Percentiles rank a stretch among this genome's conserved stretches.
Evolutionary conservation across 1,140 invertebrate genomes (phyloP).

Genomic region (Platorchestia sp.): DNA sequence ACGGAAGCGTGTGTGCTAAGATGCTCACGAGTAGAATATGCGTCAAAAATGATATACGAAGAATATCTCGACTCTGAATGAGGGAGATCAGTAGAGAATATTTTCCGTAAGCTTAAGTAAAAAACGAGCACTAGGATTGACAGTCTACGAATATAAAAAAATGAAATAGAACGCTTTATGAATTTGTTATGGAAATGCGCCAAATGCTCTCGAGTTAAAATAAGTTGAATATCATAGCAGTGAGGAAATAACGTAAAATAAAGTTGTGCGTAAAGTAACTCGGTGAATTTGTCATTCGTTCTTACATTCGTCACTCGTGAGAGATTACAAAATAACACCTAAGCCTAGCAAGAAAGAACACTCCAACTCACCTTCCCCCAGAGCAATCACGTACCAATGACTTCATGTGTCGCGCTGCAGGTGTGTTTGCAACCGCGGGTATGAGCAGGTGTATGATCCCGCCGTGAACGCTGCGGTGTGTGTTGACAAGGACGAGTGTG

Average conservation of each 20-base stretch:
- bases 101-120: too few relatives aligned
- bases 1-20: too few relatives aligned
- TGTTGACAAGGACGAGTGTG: slow-evolving; percentile 95
- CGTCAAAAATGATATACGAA: too few relatives aligned
- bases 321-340: neutral
- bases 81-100: too few relatives aligned
- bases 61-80: too few relatives aligned
- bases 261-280: neutral
- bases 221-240: too few relatives aligned
- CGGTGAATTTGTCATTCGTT: neutral
- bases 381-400: neutral
- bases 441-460: slow-evolving; percentile 65
- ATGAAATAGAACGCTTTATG: too few relatives aligned
- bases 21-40: too few relatives aligned
- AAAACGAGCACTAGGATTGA: too few relatives aligned
- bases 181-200: too few relatives aligned
- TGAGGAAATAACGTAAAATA: neutral
- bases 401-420: slow-evolving; percentile 22
- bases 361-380: neutral
- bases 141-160: too few relatives aligned
- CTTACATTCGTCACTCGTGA: neutral
- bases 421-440: slow-evolving; percentile 72
- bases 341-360: neutral
- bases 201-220: too few relatives aligned
- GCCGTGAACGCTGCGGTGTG: slow-evolving; percentile 74